These are phyloP conservation scores for Ochropacha duplaris DNA, from an alignment of 2,888 invertebrate genomes.

Conservation along the genomic window DNA sequence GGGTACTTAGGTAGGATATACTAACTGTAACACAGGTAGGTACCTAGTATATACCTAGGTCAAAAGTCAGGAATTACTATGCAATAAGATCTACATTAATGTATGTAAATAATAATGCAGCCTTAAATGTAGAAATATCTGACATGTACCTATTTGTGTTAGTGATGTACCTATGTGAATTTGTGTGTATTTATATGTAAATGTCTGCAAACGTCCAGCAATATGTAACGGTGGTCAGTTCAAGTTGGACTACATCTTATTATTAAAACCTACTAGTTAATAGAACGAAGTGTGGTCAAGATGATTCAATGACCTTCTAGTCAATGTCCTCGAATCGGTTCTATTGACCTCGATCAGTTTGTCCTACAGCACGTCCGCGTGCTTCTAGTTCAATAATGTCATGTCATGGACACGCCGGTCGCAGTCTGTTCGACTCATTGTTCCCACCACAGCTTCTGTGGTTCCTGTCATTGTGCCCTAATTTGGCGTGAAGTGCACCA, in stretches of 20 bases:
- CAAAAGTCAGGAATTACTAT: too few relatives aligned
- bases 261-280: background rate
- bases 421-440: slow-evolving; percentile 57
- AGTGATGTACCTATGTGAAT: too few relatives aligned
- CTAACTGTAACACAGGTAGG: too few relatives aligned
- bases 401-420: slow-evolving; percentile 69
- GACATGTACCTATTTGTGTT: too few relatives aligned
- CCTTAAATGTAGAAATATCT: too few relatives aligned
- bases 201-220: too few relatives aligned
- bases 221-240: background rate
- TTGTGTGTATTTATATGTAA: too few relatives aligned
- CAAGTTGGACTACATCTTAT: background rate
- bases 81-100: too few relatives aligned
- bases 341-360: slow-evolving; percentile 64
- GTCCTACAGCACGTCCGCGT: slow-evolving; percentile 41
- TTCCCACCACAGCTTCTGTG: slow-evolving; percentile 59
- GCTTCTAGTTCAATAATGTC: slow-evolving; percentile 54
- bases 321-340: slow-evolving; percentile 52
- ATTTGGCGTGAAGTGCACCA: slow-evolving; percentile 73
- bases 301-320: slow-evolving; percentile 49
- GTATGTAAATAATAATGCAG: too few relatives aligned
- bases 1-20: too few relatives aligned
- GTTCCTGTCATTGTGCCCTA: slow-evolving; percentile 80
- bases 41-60: too few relatives aligned
- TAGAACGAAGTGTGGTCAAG: slow-evolving; percentile 6